Evolutionary conservation across 2,797 vertebrate species (phyloP), one percentile per base, ranked within the genome.

Genomic region (Dendrocincla tyrannina): DNA sequence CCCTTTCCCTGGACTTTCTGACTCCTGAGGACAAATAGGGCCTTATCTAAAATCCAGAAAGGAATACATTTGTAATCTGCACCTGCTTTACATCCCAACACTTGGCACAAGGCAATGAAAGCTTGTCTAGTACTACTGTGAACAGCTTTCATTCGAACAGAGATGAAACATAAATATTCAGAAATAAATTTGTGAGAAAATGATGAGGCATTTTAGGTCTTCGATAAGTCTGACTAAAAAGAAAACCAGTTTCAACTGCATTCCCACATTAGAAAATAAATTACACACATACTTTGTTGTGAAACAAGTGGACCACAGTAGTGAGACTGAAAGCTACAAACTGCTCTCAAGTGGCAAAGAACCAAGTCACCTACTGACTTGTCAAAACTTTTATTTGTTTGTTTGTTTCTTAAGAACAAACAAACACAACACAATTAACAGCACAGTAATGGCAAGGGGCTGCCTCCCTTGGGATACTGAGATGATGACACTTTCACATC

Each of bases 61-160:
- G 33, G 25, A 78, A 89, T 64, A 58, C 37, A 91, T 89, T 88
- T 55, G 95, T 60, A 94, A 95, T 84, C 78, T 87, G 94, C 90
- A 96, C 92, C 95, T 95, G 93, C 60, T 95, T 95, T 94, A 93
- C 70, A 63, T 70, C 67, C 63, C 83, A 93, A 18, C 2, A 2
- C 77, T 88, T 96, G 94, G 95, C 94, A 91, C 53, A 85, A 92
- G 39, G 91, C 91, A 96, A 88, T 69, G 93, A 93, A 91, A 92
- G 70, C 82, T 52, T 93, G 67, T 92, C 90, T 79, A 83, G 30
- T 20, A 37, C 44, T 82, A 55, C 78, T 83, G 60, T 41, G 50
- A 91, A 58, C 32, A 86, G 90, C 41, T 28, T 88, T 93, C 69
- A 76, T 58, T 73, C 44, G 67, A 86, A 52, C 5, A 55, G 59